Evolutionary conservation across 2,888 invertebrate species (phyloP), one percentile per base, ranked within the genome.

Genomic region (Quadroppia sp.): DNA sequence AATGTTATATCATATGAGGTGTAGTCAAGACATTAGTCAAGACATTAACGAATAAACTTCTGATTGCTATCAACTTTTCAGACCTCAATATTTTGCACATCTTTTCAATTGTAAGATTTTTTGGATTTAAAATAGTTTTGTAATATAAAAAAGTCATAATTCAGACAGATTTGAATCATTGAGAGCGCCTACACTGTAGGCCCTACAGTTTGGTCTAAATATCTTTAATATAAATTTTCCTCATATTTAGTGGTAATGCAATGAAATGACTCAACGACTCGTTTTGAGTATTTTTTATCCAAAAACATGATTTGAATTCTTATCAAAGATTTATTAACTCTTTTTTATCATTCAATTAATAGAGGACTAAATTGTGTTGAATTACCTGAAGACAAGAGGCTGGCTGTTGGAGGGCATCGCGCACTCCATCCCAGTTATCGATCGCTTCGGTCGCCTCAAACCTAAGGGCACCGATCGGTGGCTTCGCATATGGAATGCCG

Each of bases 321-420:
- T 48, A n/a, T 48, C 20, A n/a, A n/a, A n/a, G n/a, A n/a, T n/a
- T n/a, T n/a, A n/a, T n/a, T n/a, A n/a, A n/a, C n/a, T n/a, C n/a
- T n/a, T n/a, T n/a, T n/a, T n/a, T n/a, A n/a, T n/a, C n/a, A n/a
- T 48, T 6, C 17, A 48, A 48, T 23, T 6, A 3, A 53, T 53
- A 20, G 25, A 53, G 7, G 1, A 23, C 20, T 53, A 3, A n/a
- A n/a, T n/a, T n/a, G n/a, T n/a, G n/a, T n/a, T n/a, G n/a, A 15
- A 67, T 67, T 67, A 67, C 67, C 42, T 67, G 67, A 40, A 67
- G 42, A 67, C 67, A 67, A 4, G 67, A 67, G 11, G 67, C 67
- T 42, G 67, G 67, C 20, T 67, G 67, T 67, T 67, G 67, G 3
- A 67, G 20, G 15, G 42, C 42, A 42, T 67, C 67, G 25, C 67